These are phyloP conservation scores for Agrotis exclamationis DNA, from an alignment of 2,888 invertebrate species.

Conservation along the genomic window DNA sequence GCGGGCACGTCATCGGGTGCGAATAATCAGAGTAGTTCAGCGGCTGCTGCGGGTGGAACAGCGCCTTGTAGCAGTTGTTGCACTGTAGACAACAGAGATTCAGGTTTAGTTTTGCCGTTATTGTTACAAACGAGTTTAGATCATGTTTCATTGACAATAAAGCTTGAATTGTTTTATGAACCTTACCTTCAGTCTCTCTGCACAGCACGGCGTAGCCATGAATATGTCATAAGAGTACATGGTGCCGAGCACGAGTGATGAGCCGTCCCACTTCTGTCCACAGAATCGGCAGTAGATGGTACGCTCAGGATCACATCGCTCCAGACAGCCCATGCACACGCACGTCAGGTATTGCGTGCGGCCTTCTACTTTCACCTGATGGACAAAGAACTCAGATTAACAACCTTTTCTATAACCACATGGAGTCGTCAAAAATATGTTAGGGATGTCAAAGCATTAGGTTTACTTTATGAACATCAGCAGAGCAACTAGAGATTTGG, in stretches of 20 bases:
- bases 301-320: slow-evolving; percentile 94
- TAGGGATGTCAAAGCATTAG: neutral
- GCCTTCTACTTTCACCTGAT: slow-evolving; percentile 97
- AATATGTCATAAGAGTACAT: slow-evolving; percentile 99
- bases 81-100: slow-evolving; percentile 92
- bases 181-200: slow-evolving; percentile 97
- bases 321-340: slow-evolving; percentile 98
- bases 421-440: too few species aligned
- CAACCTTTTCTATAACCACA: too few species aligned
- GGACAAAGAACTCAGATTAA: slow-evolving; percentile 34
- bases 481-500: neutral
- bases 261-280: slow-evolving; percentile 97
- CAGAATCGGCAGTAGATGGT: slow-evolving; percentile 96
- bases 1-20: slow-evolving; percentile 97
- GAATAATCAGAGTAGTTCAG: slow-evolving; percentile 99
- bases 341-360: slow-evolving; percentile 97
- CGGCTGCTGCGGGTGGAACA: slow-evolving; percentile 96
- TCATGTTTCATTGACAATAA: neutral
- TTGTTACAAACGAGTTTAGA: neutral
- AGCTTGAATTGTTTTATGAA: neutral
- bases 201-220: slow-evolving; percentile 99
- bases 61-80: slow-evolving; percentile 97
- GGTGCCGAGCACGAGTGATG: slow-evolving; percentile 98
- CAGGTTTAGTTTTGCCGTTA: slow-evolving; percentile 11
- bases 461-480: neutral